Percentiles rank a stretch among this genome's conserved stretches.
Evolutionary conservation across 2,113 vertebrate species (phyloP).

Genomic region (Mionectes macconnelli): DNA sequence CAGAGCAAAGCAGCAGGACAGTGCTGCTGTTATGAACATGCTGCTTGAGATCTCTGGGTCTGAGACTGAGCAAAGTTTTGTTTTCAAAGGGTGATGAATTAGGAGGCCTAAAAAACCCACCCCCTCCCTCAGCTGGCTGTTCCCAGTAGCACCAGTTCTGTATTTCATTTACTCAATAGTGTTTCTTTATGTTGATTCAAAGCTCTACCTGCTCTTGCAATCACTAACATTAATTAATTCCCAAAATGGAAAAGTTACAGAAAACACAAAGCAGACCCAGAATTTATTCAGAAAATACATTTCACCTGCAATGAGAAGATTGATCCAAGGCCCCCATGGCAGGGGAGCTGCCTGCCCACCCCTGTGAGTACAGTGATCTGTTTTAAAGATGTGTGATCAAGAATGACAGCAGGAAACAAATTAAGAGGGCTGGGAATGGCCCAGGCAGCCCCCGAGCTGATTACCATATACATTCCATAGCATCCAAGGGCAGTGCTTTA

Average conservation of each 20-base stretch:
- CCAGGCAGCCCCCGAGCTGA: not conserved
- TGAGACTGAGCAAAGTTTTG: not conserved
- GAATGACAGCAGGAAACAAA: not conserved
- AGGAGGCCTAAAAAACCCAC: not conserved
- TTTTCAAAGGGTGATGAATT: not conserved
- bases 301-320: not conserved
- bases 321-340: not conserved
- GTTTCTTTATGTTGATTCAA: not conserved
- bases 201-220: not conserved
- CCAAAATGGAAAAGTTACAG: not conserved
- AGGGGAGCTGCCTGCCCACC: not conserved
- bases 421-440: not conserved
- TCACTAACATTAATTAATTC: not conserved
- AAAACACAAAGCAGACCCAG: not conserved
- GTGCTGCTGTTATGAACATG: accelerated
- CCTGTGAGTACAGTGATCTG: not conserved
- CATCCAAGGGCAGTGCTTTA: not conserved
- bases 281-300: not conserved
- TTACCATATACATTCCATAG: not conserved
- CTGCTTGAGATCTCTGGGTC: not conserved
- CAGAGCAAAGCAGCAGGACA: not conserved
- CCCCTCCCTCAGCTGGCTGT: not conserved
- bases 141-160: not conserved
- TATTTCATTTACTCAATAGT: not conserved
- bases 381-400: not conserved